A percentile compares a stretch with the other conserved stretches of the same genome.
phyloP scores from a whole-genome alignment of 2,888 invertebrate species.

The Tineola bisselliella region DNA sequence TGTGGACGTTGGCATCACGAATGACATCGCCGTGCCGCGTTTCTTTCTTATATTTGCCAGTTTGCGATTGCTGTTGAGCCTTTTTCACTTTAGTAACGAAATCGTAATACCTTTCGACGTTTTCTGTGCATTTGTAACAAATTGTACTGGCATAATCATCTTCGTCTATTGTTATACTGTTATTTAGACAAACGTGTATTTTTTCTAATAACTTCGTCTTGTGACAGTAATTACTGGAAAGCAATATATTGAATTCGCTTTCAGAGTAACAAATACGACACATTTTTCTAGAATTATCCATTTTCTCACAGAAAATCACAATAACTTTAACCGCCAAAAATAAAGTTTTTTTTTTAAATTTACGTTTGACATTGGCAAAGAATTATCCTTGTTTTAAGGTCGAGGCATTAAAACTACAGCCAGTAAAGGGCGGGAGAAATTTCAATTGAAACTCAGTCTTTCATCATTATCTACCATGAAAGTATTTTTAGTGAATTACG shows the following conservation, averaged over 20 bases:
- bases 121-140: conserved; percentile 49
- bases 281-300: conserved; percentile 41
- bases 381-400: background rate
- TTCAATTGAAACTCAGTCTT: background rate
- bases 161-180: conserved; percentile 37
- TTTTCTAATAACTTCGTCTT: conserved; percentile 43
- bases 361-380: background rate
- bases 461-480: background rate
- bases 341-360: background rate
- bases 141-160: conserved; percentile 40
- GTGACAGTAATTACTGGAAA: conserved; percentile 40
- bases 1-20: background rate
- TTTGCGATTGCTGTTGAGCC: conserved; percentile 25
- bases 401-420: background rate
- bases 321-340: background rate
- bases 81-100: conserved; percentile 40
- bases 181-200: conserved; percentile 43
- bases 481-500: background rate
- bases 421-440: background rate
- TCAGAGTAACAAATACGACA: conserved; percentile 49
- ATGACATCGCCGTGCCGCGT: background rate
- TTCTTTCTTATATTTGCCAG: background rate
- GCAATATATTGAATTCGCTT: conserved; percentile 46
- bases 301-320: conserved; percentile 19
- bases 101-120: conserved; percentile 47